These are phyloP conservation scores for Achroia grisella DNA, from an alignment of 1,140 invertebrate species.

Conservation along the genomic window DNA sequence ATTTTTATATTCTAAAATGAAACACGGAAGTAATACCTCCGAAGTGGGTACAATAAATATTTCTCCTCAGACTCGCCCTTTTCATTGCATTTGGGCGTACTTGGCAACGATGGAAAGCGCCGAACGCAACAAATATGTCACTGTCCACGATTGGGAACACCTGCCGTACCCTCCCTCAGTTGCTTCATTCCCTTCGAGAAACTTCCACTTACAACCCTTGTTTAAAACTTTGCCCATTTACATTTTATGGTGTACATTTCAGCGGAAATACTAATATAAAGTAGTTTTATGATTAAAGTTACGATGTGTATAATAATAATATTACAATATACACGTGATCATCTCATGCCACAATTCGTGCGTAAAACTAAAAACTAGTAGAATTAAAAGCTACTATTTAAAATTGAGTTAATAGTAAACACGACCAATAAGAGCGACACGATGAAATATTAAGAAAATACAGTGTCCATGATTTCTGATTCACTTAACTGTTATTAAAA, in stretches of 20 bases:
- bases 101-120: constrained; percentile 19
- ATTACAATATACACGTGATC: too few species aligned
- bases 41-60: not conserved
- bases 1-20: too few species aligned
- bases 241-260: constrained; percentile 6
- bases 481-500: too few species aligned
- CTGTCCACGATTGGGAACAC: constrained; percentile 22
- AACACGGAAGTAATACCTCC: too few species aligned
- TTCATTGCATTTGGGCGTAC: constrained; percentile 4
- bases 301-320: too few species aligned
- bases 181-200: constrained; percentile 1
- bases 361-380: too few species aligned
- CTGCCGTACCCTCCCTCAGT: constrained; percentile 5
- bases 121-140: constrained; percentile 28
- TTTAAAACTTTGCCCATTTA: constrained; percentile 20
- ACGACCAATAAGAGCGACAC: too few species aligned
- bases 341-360: too few species aligned
- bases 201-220: constrained; percentile 3
- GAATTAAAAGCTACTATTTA: too few species aligned
- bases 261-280: not conserved
- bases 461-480: too few species aligned
- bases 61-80: not conserved
- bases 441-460: too few species aligned
- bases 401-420: too few species aligned
- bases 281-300: not conserved